A percentile compares a stretch with the other conserved stretches of the same genome.
Evolutionary conservation across 2,797 vertebrate genomes (phyloP).

Genomic region (Eurystomus glaucurus): DNA sequence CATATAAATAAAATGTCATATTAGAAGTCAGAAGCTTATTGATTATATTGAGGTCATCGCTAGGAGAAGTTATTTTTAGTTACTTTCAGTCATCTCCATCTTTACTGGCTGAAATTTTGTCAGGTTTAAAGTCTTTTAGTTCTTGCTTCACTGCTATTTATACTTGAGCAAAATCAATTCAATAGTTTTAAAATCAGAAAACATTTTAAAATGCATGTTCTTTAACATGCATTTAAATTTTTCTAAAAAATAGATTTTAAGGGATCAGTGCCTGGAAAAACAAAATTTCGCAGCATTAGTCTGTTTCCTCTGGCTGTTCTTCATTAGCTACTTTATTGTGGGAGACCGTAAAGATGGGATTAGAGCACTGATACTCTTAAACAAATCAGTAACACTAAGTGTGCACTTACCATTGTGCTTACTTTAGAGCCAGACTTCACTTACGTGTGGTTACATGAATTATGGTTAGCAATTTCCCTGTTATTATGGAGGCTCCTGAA

Average conservation of each 20-base stretch:
- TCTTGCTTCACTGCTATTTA: not conserved
- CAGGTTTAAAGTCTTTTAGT: not conserved
- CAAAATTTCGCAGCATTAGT: not conserved
- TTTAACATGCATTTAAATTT: not conserved
- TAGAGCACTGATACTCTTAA: not conserved
- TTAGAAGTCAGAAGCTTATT: not conserved
- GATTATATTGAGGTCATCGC: conserved; percentile 1
- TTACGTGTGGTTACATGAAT: accelerated
- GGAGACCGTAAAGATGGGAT: not conserved
- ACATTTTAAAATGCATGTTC: not conserved
- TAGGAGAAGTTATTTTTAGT: not conserved
- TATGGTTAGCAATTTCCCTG: not conserved
- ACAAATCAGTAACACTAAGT: not conserved
- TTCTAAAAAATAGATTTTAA: not conserved
- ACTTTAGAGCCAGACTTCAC: not conserved
- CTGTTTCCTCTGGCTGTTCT: not conserved
- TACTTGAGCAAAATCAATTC: not conserved
- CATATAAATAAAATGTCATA: not conserved
- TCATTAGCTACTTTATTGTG: not conserved
- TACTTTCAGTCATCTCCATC: not conserved
- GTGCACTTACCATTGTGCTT: not conserved
- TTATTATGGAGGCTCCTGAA: not conserved
- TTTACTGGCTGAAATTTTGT: not conserved
- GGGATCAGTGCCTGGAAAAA: not conserved
- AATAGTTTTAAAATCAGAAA: not conserved